phyloP scores from a whole-genome alignment of 2,113 vertebrate genomes.

The Myrmophylax atrothorax region DNA sequence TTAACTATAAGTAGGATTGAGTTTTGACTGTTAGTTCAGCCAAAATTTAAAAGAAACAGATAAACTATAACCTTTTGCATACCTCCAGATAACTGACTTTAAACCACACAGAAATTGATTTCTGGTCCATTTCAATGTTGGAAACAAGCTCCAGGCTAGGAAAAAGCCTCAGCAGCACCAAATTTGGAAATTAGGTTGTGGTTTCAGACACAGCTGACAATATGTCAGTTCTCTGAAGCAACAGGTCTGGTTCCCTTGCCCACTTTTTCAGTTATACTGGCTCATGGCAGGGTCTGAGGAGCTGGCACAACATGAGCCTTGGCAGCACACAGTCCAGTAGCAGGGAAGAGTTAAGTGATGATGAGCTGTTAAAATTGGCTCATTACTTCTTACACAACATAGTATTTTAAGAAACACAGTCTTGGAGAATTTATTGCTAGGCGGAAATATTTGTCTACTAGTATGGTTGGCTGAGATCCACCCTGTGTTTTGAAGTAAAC shows the following conservation, averaged over 20 bases:
- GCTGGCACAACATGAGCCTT: neutral
- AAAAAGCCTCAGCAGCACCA: neutral
- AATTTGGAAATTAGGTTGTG: neutral
- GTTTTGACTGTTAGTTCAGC: conserved; percentile 59
- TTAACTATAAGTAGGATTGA: conserved; percentile 62
- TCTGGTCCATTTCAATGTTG: neutral
- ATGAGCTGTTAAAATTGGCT: neutral
- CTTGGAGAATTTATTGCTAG: neutral
- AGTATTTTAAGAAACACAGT: neutral
- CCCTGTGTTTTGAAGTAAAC: neutral
- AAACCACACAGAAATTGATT: neutral
- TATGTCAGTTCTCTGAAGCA: neutral
- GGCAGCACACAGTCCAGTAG: neutral
- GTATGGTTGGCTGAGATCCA: neutral
- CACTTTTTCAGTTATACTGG: neutral
- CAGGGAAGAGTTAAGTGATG: neutral
- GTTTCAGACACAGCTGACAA: neutral
- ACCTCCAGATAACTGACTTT: neutral
- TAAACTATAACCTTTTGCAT: neutral
- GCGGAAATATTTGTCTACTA: neutral
- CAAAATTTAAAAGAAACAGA: conserved; percentile 10
- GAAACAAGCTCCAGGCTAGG: neutral
- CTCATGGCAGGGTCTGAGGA: neutral
- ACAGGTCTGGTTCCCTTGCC: neutral
- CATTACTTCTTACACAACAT: neutral